These are phyloP conservation scores for Subacronicta megacephala DNA, from an alignment of 2,888 invertebrate genomes.

Conservation along the genomic window DNA sequence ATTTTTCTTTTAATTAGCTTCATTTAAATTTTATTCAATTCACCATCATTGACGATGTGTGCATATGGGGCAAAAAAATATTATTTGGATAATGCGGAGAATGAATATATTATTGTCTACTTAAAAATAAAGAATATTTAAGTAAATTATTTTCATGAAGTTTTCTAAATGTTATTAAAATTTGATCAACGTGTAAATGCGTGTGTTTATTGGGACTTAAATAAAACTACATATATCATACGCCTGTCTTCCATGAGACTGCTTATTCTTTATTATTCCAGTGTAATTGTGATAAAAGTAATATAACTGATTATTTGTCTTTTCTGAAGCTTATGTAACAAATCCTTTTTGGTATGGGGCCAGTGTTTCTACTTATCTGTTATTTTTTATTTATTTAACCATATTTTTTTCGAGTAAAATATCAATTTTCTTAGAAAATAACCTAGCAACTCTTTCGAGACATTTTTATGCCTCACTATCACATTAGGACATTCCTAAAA, in stretches of 20 bases:
- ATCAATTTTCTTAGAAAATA: constrained; percentile 7
- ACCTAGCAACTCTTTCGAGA: constrained; percentile 35
- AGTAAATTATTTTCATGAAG: constrained; percentile 9
- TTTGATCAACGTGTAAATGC: constrained; percentile 19
- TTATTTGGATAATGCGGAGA: constrained; percentile 9
- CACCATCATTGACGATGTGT: too few species aligned
- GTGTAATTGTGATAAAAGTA: constrained; percentile 53
- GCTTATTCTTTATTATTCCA: constrained; percentile 56
- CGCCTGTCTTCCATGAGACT: constrained; percentile 57
- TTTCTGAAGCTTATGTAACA: constrained; percentile 14
- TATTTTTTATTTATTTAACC: constrained; percentile 15
- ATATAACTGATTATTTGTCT: constrained; percentile 21
- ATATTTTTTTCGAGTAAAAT: background rate
- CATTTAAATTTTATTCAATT: constrained; percentile 5
- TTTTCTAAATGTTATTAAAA: constrained; percentile 8
- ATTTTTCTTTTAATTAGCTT: too few species aligned
- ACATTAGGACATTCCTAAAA: constrained; percentile 57
- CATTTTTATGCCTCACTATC: constrained; percentile 46
- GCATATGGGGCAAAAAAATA: background rate
- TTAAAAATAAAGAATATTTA: constrained; percentile 12
- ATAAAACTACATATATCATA: constrained; percentile 32
- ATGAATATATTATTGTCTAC: too few species aligned
- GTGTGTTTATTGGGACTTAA: constrained; percentile 26
- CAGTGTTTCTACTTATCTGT: constrained; percentile 35
- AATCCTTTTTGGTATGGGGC: constrained; percentile 33